Evolutionary conservation across 1,140 invertebrate genomes (phyloP).

Genomic region (Diuraphis noxia): DNA sequence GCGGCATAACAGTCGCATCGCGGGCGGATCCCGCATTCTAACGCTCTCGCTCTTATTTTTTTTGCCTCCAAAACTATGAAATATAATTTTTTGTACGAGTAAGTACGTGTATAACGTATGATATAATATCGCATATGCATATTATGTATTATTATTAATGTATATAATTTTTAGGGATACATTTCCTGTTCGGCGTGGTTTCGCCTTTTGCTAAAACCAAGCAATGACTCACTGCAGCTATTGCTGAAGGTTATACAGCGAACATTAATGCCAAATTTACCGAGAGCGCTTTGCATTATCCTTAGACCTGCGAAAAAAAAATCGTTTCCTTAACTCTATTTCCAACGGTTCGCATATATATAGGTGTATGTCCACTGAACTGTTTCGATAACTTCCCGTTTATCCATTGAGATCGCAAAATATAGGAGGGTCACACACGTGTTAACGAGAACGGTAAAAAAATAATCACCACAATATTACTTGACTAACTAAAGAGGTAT

Average conservation of each 20-base stretch:
- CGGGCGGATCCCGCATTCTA: background rate
- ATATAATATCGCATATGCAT: background rate
- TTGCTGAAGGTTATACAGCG: background rate
- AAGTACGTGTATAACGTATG: background rate
- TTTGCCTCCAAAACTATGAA: background rate
- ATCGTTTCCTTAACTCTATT: background rate
- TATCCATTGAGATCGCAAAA: background rate
- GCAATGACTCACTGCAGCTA: too few species aligned
- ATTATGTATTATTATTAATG: too few species aligned
- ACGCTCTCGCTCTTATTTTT: background rate
- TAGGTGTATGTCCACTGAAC: background rate
- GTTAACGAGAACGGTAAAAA: background rate
- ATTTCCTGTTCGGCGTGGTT: background rate
- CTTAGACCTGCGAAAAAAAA: background rate
- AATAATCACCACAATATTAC: background rate
- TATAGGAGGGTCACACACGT: background rate
- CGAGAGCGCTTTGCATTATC: background rate
- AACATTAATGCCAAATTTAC: background rate
- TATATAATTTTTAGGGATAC: background rate
- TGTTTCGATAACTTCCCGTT: background rate
- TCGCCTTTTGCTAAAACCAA: background rate
- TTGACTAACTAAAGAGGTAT: background rate
- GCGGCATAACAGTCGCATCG: background rate
- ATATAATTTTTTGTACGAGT: background rate
- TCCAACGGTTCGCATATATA: background rate